Percentiles rank a stretch among this genome's conserved stretches.
Conservation (phyloP, 2,797 vertebrate species). For the Halcyon leucocephala region DNA sequence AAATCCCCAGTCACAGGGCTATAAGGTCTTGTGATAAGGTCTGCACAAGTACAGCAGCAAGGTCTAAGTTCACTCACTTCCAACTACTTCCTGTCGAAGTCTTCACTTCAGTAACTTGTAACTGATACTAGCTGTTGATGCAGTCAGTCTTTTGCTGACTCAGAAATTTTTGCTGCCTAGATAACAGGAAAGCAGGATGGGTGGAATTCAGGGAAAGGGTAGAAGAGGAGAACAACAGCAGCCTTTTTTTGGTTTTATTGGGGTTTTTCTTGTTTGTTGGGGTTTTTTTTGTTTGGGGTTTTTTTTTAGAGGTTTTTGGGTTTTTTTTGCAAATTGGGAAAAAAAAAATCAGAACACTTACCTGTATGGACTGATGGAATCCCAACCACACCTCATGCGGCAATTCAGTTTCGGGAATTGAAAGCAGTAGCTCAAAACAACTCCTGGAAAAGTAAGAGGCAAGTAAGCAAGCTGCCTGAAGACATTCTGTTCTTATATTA, state of each 20-base stretch:
- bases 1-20: neutral
- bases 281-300: too few relatives aligned
- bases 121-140: neutral
- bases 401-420: slow-evolving; percentile 94
- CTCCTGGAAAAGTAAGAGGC: slow-evolving; percentile 85
- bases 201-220: neutral
- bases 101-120: neutral
- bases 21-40: neutral
- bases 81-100: neutral
- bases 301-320: too few relatives aligned
- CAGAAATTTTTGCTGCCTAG: neutral
- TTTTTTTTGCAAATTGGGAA: neutral
- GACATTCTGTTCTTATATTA: neutral
- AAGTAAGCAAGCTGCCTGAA: slow-evolving; percentile 28
- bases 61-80: neutral
- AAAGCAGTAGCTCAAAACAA: slow-evolving; percentile 97
- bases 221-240: neutral
- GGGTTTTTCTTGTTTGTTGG: too few relatives aligned
- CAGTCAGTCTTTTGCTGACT: neutral
- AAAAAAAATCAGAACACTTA: slow-evolving; percentile 68
- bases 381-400: slow-evolving; percentile 91
- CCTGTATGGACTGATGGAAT: slow-evolving; percentile 94
- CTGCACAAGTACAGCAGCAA: neutral
- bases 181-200: neutral
- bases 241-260: neutral